phyloP scores from a whole-genome alignment of 2,888 invertebrate genomes.

The Bedellia somnulentella region DNA sequence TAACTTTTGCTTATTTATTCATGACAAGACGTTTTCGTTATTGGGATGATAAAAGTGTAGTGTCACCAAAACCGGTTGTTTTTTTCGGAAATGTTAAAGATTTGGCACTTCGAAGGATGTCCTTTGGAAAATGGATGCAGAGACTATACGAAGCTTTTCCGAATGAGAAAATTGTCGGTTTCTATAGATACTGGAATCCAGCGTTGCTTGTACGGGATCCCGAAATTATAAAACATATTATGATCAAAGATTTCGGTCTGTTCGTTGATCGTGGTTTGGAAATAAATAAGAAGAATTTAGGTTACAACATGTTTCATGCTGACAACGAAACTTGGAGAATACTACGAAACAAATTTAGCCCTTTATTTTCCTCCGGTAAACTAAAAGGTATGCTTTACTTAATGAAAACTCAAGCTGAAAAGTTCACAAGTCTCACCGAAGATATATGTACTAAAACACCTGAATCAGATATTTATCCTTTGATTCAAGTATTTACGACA shows the following conservation, averaged over 20 bases:
- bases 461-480: too few relatives aligned
- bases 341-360: slow-evolving; percentile 30
- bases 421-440: not conserved
- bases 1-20: too few relatives aligned
- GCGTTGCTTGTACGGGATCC: slow-evolving; percentile 13
- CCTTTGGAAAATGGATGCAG: slow-evolving; percentile 10
- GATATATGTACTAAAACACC: not conserved
- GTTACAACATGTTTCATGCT: slow-evolving; percentile 24
- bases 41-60: too few relatives aligned
- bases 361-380: slow-evolving; percentile 19
- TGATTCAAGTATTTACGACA: not conserved
- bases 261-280: slow-evolving; percentile 1
- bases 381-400: slow-evolving; percentile 2
- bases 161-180: slow-evolving; percentile 16
- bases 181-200: slow-evolving; percentile 12
- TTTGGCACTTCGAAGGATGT: slow-evolving; percentile 9
- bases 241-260: slow-evolving; percentile 5
- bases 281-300: not conserved
- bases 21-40: slow-evolving; percentile 13
- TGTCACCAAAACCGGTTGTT: slow-evolving; percentile 13
- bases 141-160: slow-evolving; percentile 14
- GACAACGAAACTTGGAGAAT: slow-evolving; percentile 32
- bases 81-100: slow-evolving; percentile 16
- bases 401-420: not conserved
- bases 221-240: slow-evolving; percentile 1